A percentile compares a stretch with the other conserved stretches of the same genome.
Conservation (phyloP, 1,140 invertebrate genomes). For the Lasioglossum albipes region DNA sequence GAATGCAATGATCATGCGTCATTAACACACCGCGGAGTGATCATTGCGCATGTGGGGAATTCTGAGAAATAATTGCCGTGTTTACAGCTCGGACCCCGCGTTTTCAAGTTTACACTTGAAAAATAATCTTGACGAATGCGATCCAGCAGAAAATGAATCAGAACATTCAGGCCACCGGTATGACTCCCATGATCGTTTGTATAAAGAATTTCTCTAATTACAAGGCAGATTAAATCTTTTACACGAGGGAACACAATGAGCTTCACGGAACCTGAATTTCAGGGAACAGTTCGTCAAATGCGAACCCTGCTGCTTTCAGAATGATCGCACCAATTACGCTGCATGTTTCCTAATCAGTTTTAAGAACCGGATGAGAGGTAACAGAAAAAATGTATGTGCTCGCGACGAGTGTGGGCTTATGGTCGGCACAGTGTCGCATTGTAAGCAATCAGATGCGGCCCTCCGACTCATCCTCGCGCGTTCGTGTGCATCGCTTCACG, state of each 20-base stretch:
- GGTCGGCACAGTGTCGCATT: conserved; percentile 20
- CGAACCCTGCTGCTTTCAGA: not conserved
- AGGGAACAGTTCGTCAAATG: not conserved
- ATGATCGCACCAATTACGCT: conserved; percentile 17
- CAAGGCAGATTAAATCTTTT: no score
- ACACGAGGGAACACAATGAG: not conserved
- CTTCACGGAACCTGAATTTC: not conserved
- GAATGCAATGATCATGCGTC: conserved; percentile 28
- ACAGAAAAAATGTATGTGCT: conserved; percentile 26
- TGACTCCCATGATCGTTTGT: no score
- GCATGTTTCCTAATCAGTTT: conserved; percentile 13
- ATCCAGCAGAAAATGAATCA: no score
- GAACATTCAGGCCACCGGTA: no score
- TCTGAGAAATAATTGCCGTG: not conserved
- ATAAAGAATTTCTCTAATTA: no score
- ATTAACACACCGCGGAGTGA: conserved; percentile 7
- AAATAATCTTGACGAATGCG: no score
- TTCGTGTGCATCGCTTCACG: conserved; percentile 18
- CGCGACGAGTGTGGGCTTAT: conserved; percentile 7
- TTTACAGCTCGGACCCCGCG: not conserved
- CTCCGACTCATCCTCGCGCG: conserved; percentile 1
- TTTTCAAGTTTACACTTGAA: not conserved
- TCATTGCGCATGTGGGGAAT: conserved; percentile 15
- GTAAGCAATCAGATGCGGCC: conserved; percentile 39
- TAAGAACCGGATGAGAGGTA: conserved; percentile 23